phyloP scores from a whole-genome alignment of 2,888 invertebrate genomes.

The Hartigia nigra region DNA sequence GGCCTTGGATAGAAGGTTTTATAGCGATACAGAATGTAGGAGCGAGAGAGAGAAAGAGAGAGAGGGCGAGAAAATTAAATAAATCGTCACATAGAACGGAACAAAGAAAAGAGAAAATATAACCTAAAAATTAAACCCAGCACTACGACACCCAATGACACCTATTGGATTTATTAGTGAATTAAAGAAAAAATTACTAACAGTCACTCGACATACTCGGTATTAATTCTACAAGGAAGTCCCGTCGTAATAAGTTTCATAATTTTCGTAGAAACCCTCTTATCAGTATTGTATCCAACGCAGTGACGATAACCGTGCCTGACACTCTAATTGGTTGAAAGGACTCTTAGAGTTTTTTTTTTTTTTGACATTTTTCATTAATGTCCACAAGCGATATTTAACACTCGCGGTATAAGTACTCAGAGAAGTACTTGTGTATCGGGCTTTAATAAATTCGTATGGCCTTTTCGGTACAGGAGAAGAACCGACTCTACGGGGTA shows the following conservation, averaged over 20 bases:
- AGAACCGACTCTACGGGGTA: background rate
- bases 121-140: background rate
- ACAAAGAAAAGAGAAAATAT: background rate
- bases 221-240: background rate
- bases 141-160: too few species aligned
- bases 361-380: background rate
- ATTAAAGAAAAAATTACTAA: background rate
- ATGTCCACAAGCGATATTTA: background rate
- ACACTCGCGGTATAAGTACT: background rate
- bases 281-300: background rate
- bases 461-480: background rate
- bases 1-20: background rate
- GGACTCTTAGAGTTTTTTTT: background rate
- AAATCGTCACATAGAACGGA: background rate
- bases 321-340: background rate
- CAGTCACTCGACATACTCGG: background rate
- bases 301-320: background rate
- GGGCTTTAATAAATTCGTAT: background rate
- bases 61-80: background rate
- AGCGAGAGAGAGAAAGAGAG: background rate
- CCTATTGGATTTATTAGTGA: background rate
- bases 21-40: background rate
- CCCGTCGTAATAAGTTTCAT: background rate
- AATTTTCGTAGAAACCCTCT: background rate
- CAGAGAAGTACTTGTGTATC: background rate